Base-by-base conservation (phyloP, 2,888 invertebrate genomes). In the Cataglyphis livida region DNA sequence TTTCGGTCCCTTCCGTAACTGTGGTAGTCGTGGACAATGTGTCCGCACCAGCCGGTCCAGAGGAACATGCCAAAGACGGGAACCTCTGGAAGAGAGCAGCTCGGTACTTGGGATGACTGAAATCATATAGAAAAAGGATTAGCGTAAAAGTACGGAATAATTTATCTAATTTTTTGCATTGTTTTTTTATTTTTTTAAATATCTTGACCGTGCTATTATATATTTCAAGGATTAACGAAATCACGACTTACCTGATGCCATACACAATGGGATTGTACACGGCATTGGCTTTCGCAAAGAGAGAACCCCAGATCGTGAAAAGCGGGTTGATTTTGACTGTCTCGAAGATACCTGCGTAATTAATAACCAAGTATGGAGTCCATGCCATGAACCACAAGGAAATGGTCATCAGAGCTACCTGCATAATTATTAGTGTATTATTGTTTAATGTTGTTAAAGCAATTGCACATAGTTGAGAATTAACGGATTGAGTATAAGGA, bases 251-350 rank as follows among this genome's bases (percentile, higher is more conserved):
- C 97, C 98, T 98, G 95, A 98, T 98, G 91, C 98, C 98, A 93
- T 98, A 98, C 88, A 98, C 98, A 93, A 98, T 98, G 35, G 98
- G 98, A 95, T 98, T 98, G 95, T 98, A 98, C 85, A 97, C 97
- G 87, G 98, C 98, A 91, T 98, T 98, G 86, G 98, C 97, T 95
- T 99, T 99, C 84, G 98, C 98, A 94, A 98, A 98, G 90, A 98
- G 96, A 51, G 98, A 98, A 75, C 98, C 98, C 97, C 98, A 98
- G 94, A 98, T 98, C 79, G 98, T 98, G 88, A 97, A 97, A 88
- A 98, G 95, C 21, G 98, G 98, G 88, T 96, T 97, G 90, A 98
- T 96, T 66, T 96, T 96, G 62, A 96, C 95, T 82, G 96, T 96
- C 91, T 97, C 96, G 92, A 98, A 98, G 81, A 98, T 96, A 62